A percentile compares a stretch with the other conserved stretches of the same genome.
Evolutionary conservation across 1,140 invertebrate species (phyloP).

Genomic region (Pollicipes pollicipes): DNA sequence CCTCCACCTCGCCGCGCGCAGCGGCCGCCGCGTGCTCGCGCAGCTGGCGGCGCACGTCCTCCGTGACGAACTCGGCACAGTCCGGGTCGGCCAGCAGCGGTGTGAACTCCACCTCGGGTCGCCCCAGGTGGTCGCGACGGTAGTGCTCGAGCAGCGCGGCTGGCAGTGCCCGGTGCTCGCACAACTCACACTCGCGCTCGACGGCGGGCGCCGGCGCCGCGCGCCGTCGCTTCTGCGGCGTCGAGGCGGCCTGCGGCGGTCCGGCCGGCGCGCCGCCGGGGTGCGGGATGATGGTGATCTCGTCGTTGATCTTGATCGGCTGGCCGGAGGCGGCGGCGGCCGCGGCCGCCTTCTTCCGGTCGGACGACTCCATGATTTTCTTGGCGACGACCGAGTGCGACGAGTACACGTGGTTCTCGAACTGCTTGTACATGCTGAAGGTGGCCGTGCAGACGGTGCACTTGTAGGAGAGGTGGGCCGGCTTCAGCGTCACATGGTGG

Average conservation of each 20-base stretch:
- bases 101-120: background rate
- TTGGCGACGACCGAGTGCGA: constrained; percentile 38
- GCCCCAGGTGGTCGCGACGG: background rate
- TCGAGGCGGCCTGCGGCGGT: background rate
- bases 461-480: constrained; percentile 80
- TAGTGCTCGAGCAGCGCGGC: background rate
- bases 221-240: background rate
- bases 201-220: constrained; percentile 9
- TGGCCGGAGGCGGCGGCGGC: constrained; percentile 32
- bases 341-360: background rate
- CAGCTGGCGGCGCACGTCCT: background rate
- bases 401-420: constrained; percentile 83
- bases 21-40: background rate
- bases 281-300: constrained; percentile 80
- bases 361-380: constrained; percentile 11
- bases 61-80: background rate
- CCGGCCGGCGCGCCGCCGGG: constrained; percentile 26
- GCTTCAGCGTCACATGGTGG: constrained; percentile 75
- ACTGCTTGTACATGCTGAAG: constrained; percentile 86
- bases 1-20: background rate
- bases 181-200: constrained; percentile 7
- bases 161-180: background rate
- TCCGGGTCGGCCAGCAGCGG: background rate
- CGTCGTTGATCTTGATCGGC: constrained; percentile 74
- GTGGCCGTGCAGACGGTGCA: constrained; percentile 86